Evolutionary conservation across 2,113 vertebrate species (phyloP).

Genomic region (Corythaeola cristata): DNA sequence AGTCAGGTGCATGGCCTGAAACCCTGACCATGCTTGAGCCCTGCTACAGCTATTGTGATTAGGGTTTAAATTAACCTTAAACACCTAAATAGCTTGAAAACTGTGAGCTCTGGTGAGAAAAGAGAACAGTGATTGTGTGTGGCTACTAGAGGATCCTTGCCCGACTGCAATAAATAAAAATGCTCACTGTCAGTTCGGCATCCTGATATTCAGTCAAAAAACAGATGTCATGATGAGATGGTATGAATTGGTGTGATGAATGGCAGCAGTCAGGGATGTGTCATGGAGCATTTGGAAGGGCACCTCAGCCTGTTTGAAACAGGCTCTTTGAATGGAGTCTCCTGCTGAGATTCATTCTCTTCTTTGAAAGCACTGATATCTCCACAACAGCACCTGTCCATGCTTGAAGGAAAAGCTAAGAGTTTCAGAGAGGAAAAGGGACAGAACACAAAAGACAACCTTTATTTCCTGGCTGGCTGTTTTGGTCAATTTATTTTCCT

Average conservation of each 20-base stretch:
- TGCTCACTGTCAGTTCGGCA: accelerated
- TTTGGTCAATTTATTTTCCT: constrained; percentile 1
- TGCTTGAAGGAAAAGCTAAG: not conserved
- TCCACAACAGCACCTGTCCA: not conserved
- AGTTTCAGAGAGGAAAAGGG: not conserved
- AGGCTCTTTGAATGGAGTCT: not conserved
- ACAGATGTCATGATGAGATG: not conserved
- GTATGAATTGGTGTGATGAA: constrained; percentile 21
- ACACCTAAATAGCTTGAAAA: not conserved
- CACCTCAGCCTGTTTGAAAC: not conserved
- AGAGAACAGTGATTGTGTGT: not conserved
- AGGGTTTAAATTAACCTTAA: not conserved
- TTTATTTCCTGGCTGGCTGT: not conserved
- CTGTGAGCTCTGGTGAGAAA: not conserved
- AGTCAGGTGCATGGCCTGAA: not conserved
- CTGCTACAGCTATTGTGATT: not conserved
- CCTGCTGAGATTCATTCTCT: not conserved
- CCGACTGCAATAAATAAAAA: not conserved
- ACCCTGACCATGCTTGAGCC: not conserved
- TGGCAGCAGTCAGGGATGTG: not conserved
- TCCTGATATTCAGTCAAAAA: not conserved
- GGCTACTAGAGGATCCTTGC: not conserved
- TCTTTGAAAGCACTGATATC: not conserved
- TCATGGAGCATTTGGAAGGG: not conserved
- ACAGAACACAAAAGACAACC: not conserved